These are phyloP conservation scores for Lycorma delicatula DNA, from an alignment of 1,140 invertebrate species.

Conservation along the genomic window DNA sequence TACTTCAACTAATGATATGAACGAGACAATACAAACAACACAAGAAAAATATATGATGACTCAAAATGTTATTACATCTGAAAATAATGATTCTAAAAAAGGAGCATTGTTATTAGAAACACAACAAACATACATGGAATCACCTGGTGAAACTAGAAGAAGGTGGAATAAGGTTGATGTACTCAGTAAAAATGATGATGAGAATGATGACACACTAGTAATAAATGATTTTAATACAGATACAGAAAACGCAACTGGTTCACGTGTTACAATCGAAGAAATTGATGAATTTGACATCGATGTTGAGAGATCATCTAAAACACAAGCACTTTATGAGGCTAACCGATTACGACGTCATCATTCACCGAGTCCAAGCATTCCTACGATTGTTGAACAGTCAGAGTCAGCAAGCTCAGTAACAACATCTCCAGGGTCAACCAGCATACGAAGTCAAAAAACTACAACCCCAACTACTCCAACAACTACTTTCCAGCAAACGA, in stretches of 20 bases:
- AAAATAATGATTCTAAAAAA: neutral
- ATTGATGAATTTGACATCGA: conserved; percentile 23
- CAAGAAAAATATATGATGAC: neutral
- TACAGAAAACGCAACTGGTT: no score
- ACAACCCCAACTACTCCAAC: neutral
- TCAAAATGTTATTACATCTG: neutral
- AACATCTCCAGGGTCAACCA: conserved; percentile 29
- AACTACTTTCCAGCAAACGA: neutral
- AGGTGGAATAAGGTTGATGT: neutral
- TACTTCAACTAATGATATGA: no score
- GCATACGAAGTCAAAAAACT: neutral
- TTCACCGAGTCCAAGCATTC: conserved; percentile 33
- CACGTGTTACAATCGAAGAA: conserved; percentile 26
- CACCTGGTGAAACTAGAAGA: conserved; percentile 8
- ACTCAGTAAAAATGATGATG: neutral
- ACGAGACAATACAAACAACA: no score
- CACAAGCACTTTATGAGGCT: conserved; percentile 27
- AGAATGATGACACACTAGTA: neutral
- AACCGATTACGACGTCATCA: conserved; percentile 25
- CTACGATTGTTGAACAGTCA: conserved; percentile 34
- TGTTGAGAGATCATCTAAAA: conserved; percentile 26
- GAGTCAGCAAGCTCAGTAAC: conserved; percentile 31
- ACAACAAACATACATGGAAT: conserved; percentile 8
- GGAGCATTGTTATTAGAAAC: conserved; percentile 12
- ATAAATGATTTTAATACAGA: no score